Evolutionary conservation across 2,113 vertebrate species (phyloP).

Genomic region (Scalopus aquaticus): DNA sequence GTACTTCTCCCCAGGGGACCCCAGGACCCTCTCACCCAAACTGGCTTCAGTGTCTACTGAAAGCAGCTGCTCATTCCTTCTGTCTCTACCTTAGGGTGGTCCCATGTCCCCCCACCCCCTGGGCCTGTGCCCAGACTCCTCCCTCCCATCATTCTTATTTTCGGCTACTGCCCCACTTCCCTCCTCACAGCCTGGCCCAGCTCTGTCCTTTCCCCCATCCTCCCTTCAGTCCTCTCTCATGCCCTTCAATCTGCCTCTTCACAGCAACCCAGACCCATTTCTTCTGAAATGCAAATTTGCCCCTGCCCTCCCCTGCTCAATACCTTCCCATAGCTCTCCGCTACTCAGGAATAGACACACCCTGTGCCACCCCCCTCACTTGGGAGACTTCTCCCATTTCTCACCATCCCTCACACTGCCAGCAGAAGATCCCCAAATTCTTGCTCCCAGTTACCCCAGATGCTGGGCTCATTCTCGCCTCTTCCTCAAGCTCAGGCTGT

Average conservation of each 20-base stretch:
- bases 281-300: not conserved
- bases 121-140: no score
- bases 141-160: not conserved
- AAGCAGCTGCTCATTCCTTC: not conserved
- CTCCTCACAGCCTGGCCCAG: not conserved
- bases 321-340: not conserved
- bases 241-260: not conserved
- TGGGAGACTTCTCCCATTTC: not conserved
- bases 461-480: not conserved
- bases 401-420: fast-evolving
- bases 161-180: no score
- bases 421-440: not conserved
- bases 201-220: not conserved
- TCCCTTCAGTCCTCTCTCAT: not conserved
- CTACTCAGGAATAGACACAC: not conserved
- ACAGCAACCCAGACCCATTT: not conserved
- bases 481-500: not conserved
- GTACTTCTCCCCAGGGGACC: not conserved
- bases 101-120: not conserved
- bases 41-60: not conserved
- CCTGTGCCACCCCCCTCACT: not conserved
- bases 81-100: not conserved
- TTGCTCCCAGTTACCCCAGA: fast-evolving
- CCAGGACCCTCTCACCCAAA: not conserved
- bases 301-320: not conserved